phyloP scores from a whole-genome alignment of 37 sponge, comb jelly and placozoan species.

The Amphimedon queenslandica region DNA sequence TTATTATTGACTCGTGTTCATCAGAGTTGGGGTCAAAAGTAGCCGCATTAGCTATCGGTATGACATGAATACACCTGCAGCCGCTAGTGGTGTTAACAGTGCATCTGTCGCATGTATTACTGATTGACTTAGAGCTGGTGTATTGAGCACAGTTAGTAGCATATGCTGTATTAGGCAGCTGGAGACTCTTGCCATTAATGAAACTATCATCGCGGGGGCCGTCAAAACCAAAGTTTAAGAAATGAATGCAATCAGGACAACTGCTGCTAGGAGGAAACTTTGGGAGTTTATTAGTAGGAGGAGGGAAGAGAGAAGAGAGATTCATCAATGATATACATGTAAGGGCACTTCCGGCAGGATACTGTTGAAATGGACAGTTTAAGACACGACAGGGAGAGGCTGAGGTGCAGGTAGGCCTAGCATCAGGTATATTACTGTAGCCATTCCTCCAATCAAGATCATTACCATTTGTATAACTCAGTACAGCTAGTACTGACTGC shows the following conservation, averaged over 20 bases:
- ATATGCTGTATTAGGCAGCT: slow-evolving; percentile 13
- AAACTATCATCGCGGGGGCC: slow-evolving; percentile 9
- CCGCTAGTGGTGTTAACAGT: not conserved
- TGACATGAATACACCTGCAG: slow-evolving; percentile 21
- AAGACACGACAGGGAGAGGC: slow-evolving; percentile 18
- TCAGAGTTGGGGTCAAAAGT: too few species aligned
- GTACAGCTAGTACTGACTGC: too few species aligned
- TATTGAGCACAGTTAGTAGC: slow-evolving; percentile 18
- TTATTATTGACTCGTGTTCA: too few species aligned
- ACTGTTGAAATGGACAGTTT: slow-evolving; percentile 57
- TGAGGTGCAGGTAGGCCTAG: too few species aligned
- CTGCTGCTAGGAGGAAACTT: not conserved
- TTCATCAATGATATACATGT: slow-evolving; percentile 27
- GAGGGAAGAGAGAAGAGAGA: slow-evolving; percentile 4
- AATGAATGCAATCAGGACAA: not conserved
- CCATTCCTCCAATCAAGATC: too few species aligned
- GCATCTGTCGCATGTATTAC: not conserved
- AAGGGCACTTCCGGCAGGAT: slow-evolving; percentile 9
- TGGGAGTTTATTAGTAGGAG: slow-evolving; percentile 24
- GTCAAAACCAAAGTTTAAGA: slow-evolving; percentile 47
- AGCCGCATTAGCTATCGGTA: not conserved
- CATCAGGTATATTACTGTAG: too few species aligned
- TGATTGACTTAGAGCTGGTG: slow-evolving; percentile 5
- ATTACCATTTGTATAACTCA: too few species aligned
- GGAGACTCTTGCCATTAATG: slow-evolving; percentile 36